Evolutionary conservation across 2,113 vertebrate species (phyloP).

Genomic region (Periophthalmus modestus): DNA sequence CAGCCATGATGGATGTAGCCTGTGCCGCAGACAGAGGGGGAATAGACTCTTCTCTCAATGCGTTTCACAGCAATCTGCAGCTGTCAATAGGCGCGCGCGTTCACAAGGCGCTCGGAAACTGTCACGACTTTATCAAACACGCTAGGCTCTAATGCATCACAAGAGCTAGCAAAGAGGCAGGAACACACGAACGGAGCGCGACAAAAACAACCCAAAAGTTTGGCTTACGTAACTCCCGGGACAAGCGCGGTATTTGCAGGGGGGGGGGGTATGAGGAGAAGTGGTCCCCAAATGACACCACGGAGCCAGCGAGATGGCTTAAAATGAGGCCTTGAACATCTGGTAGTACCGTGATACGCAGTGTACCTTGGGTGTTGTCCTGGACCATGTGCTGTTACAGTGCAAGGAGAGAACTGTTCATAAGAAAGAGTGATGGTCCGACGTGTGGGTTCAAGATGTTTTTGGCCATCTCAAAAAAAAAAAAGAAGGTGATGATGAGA

Average conservation of each 20-base stretch:
- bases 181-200: constrained; percentile 41
- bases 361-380: not conserved
- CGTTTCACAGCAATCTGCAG: constrained; percentile 69
- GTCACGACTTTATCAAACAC: constrained; percentile 72
- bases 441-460: not conserved
- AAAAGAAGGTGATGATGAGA: too few relatives aligned
- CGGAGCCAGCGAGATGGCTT: not conserved
- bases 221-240: constrained; percentile 1
- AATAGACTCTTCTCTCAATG: constrained; percentile 71
- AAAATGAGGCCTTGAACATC: not conserved
- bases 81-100: constrained; percentile 56
- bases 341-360: not conserved
- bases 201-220: constrained; percentile 37
- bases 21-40: constrained; percentile 67
- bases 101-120: constrained; percentile 48
- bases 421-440: not conserved
- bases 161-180: constrained; percentile 41
- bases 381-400: not conserved
- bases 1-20: constrained; percentile 71
- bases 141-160: constrained; percentile 49
- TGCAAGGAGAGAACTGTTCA: not conserved
- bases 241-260: not conserved
- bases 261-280: not conserved
- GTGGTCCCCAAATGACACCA: not conserved
- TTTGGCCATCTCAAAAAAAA: too few relatives aligned